Percentiles rank a stretch among this genome's conserved stretches.
phyloP scores from a whole-genome alignment of 2,797 vertebrate genomes.

The Paedocypris micromegethes region DNA sequence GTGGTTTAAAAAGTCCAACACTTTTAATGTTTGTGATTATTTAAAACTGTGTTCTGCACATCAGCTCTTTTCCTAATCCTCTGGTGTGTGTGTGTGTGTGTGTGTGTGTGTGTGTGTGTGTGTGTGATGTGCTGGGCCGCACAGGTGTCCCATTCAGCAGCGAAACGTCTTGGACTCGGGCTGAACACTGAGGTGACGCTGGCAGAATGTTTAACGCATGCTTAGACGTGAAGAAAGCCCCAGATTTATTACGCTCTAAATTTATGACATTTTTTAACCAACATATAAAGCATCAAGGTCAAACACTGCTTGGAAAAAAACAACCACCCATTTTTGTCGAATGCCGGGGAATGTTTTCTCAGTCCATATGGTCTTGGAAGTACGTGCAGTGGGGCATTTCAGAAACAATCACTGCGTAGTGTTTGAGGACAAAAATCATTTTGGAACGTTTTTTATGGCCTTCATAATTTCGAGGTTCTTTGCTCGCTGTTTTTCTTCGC shows the following conservation, averaged over 20 bases:
- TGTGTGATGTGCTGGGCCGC: slow-evolving; percentile 38
- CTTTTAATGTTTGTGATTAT: no score
- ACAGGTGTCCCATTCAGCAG: slow-evolving; percentile 45
- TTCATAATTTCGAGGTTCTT: slow-evolving; percentile 46
- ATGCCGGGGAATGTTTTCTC: slow-evolving; percentile 26
- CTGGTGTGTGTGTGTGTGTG: slow-evolving; percentile 28
- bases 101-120: background rate
- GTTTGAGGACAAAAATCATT: slow-evolving; percentile 59
- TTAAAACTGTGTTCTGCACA: no score
- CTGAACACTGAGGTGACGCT: slow-evolving; percentile 49
- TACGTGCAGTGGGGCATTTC: slow-evolving; percentile 48
- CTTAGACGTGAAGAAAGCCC: slow-evolving; percentile 49
- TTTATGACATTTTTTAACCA: slow-evolving; percentile 54
- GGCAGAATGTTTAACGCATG: slow-evolving; percentile 50
- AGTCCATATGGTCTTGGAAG: slow-evolving; percentile 24
- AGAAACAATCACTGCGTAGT: slow-evolving; percentile 58
- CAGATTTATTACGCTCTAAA: slow-evolving; percentile 37
- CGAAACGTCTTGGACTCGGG: slow-evolving; percentile 42
- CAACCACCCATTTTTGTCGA: slow-evolving; percentile 60
- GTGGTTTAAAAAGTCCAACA: no score
- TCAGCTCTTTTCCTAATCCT: slow-evolving; percentile 30
- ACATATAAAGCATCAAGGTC: slow-evolving; percentile 57
- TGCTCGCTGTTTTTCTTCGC: slow-evolving; percentile 35
- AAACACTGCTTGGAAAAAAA: slow-evolving; percentile 51
- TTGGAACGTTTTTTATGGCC: slow-evolving; percentile 57